These are phyloP conservation scores for Eupithecia tripunctaria DNA, from an alignment of 2,888 invertebrate species.

Conservation along the genomic window DNA sequence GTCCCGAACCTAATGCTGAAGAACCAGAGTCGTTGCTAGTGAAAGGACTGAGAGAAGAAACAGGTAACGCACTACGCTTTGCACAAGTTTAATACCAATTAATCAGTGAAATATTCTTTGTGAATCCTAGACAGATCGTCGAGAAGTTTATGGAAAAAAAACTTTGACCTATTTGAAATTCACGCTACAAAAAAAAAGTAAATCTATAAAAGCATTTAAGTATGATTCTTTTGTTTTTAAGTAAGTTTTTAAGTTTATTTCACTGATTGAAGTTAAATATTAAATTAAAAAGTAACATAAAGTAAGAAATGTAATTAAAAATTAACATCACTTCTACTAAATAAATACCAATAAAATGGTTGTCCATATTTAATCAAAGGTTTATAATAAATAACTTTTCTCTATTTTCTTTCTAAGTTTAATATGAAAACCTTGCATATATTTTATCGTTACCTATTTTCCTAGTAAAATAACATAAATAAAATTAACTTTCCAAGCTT, in stretches of 20 bases:
- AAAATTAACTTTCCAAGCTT: slow-evolving; percentile 48
- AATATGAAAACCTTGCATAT: not conserved
- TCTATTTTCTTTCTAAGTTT: not conserved
- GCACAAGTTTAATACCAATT: slow-evolving; percentile 50
- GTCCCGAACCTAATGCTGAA: slow-evolving; percentile 65
- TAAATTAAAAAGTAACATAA: not conserved
- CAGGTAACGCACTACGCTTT: slow-evolving; percentile 79
- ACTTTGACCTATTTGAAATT: not conserved
- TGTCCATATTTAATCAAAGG: not conserved
- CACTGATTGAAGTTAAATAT: not conserved
- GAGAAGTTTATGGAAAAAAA: not conserved
- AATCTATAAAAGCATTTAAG: not conserved
- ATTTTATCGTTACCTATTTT: not conserved
- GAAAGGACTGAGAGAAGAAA: slow-evolving; percentile 79
- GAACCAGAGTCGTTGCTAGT: slow-evolving; percentile 78
- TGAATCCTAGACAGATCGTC: not conserved
- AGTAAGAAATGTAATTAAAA: not conserved
- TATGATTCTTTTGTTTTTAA: not conserved
- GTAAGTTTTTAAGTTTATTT: not conserved
- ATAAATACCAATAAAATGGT: not conserved
- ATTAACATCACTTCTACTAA: slow-evolving; percentile 1
- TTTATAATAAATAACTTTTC: not conserved
- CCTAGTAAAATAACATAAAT: slow-evolving; percentile 6
- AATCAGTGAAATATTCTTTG: slow-evolving; percentile 5
- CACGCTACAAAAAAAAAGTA: not conserved